Base-by-base conservation (phyloP, 2,888 invertebrate species). In the Nyleta sp. region DNA sequence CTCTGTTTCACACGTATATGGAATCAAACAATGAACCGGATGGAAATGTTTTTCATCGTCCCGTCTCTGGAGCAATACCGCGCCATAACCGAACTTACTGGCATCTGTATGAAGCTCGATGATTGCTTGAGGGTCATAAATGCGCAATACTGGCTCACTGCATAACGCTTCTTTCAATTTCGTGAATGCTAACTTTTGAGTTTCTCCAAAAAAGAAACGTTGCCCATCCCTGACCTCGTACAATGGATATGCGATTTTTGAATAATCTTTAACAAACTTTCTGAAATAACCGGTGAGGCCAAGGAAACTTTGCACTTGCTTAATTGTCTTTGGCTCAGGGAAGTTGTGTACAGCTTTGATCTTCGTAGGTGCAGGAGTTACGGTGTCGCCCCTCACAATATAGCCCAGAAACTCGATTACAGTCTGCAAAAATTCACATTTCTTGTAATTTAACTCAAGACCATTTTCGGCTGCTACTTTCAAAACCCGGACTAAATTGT, bases 231-330 rank as follows among this genome's bases (percentile, higher is more conserved):
- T 73, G 11, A 77, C 44, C 13, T 79, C 52, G 33, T 75, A 60
- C 42, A 82, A 44, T 5, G 81, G 77, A 22, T 60, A 53, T 13
- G 78, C 72, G 6, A 68, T 70, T n/a, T 38, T 28, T 4, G 80
- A 33, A 72, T 87, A 89, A n/a, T 76, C 65, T 5, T 64, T 65
- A 13, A 90, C 83, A 72, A 88, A 90, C 48, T 89, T 88, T 20
- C 87, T 46, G 64, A 89, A 90, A 80, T 88, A 88, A 20, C 85
- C 85, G 0, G 87, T 86, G 4, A 89, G 52, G 2, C 87, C 87
- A 11, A 70, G 64, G 73, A 89, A 88, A 46, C 84, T 83, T 62
- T 86, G 85, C 1, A 88, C 44, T 18, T 87, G 76, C 44, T 85
- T 86, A 0, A 72, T 35, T 3, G 62, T 81, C 48, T 13, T 48